phyloP scores from a whole-genome alignment of 2,797 vertebrate genomes.

The Karalla daura region DNA sequence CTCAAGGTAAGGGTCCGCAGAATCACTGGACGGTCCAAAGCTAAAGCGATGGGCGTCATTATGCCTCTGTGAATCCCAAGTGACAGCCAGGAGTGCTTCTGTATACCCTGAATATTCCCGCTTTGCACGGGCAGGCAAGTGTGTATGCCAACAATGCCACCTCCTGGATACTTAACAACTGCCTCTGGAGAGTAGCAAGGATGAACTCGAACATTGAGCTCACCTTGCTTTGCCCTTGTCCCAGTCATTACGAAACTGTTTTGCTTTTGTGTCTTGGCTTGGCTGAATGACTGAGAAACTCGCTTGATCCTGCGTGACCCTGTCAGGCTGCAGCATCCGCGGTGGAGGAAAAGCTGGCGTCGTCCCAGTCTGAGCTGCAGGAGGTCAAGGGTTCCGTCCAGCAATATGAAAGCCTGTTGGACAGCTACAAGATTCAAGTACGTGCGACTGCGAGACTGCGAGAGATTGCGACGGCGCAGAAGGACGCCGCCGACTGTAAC shows the following conservation, averaged over 20 bases:
- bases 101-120: too few species aligned
- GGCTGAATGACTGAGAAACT: constrained; percentile 7
- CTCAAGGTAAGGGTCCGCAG: constrained; percentile 91
- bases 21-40: neutral
- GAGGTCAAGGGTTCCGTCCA: constrained; percentile 89
- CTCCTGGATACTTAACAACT: too few species aligned
- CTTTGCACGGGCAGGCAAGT: too few species aligned
- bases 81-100: too few species aligned
- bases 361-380: constrained; percentile 88
- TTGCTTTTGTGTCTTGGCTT: neutral
- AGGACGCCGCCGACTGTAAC: neutral
- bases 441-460: neutral
- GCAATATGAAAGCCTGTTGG: constrained; percentile 90
- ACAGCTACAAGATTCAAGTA: constrained; percentile 92
- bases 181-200: too few species aligned
- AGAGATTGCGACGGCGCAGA: neutral
- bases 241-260: neutral
- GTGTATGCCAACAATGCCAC: too few species aligned
- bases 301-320: neutral
- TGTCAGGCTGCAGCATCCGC: constrained; percentile 82
- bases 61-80: too few species aligned
- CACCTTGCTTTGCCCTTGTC: neutral
- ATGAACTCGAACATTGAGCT: neutral
- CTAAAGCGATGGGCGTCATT: too few species aligned
- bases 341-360: constrained; percentile 88